Evolutionary conservation across 2,797 vertebrate genomes (phyloP), one percentile per base, ranked within the genome.

Genomic region (Meriones psammophilus): DNA sequence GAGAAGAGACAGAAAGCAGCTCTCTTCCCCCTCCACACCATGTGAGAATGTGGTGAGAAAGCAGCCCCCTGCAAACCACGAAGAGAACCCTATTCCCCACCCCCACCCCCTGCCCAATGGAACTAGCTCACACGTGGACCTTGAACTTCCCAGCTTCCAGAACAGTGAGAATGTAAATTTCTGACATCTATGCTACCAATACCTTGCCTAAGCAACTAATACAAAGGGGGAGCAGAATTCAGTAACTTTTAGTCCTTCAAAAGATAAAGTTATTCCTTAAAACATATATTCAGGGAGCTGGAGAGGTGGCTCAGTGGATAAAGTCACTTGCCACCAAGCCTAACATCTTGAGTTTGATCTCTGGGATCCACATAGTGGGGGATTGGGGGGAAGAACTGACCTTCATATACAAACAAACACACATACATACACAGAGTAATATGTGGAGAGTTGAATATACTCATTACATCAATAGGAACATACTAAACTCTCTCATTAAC

Each of bases 231-330:
- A 93, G 36, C 77, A 18, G 50, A 54, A 88, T 85, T 93, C 74
- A 46, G 69, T 89, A 93, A 30, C 30, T 88, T 94, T 74, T 83
- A 80, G 36, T 81, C 66, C 50, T 78, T 93, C 14, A 77, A 92
- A 85, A 87, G 33, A 58, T 64, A 95, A 87, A 97, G 17, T 77
- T 36, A 77, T 88, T 24, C 46, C 77, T 94, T 90, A 92, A 96
- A 90, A 87, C n/a, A 36, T 71, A 60, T 54, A 58, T 15, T 26
- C 2, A 7, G 26, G 30, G 58, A 62, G 46, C 33, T 26, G 28
- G 28, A 54, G 62, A 69, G 46, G n/a, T 69, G 6, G 20, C 46
- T 69, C 84, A 69, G 64, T n/a, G 68, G 24, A 56, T 56, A 73
- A 73, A 87, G 14, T 39, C 85, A 68, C 28, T 85, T 68, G 62